A percentile compares a stretch with the other conserved stretches of the same genome.
Evolutionary conservation across 2,797 vertebrate species (phyloP).

Genomic region (Hyperoplus immaculatus): DNA sequence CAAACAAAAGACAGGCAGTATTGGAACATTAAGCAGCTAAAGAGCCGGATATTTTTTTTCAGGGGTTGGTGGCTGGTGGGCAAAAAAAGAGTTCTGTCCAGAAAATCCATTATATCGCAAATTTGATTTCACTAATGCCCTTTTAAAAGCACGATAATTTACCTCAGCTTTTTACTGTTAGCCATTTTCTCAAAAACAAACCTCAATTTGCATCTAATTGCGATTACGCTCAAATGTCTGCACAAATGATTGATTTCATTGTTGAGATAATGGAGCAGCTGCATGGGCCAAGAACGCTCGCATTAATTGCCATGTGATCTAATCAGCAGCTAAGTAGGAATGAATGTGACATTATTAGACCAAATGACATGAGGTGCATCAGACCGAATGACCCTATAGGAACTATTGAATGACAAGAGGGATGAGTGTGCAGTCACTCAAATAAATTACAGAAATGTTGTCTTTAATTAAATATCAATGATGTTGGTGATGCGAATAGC

Average conservation of each 20-base stretch:
- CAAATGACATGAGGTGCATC: slow-evolving; percentile 27
- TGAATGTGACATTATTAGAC: slow-evolving; percentile 48
- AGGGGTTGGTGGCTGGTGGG: background rate
- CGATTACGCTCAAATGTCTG: background rate
- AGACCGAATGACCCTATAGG: slow-evolving; percentile 16
- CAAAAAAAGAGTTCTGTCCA: background rate
- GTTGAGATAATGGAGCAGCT: slow-evolving; percentile 29
- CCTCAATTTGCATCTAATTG: background rate
- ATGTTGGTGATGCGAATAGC: background rate
- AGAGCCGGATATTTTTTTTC: background rate
- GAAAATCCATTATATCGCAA: no score
- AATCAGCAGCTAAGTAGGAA: slow-evolving; percentile 34
- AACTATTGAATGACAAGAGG: slow-evolving; percentile 11
- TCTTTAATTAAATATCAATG: slow-evolving; percentile 1
- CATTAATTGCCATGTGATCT: slow-evolving; percentile 3
- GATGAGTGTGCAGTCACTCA: background rate
- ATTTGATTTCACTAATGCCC: background rate
- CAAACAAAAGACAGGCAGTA: background rate
- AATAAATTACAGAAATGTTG: slow-evolving; percentile 12
- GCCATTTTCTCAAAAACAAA: slow-evolving; percentile 1
- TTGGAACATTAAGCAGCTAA: background rate
- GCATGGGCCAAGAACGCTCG: slow-evolving; percentile 4
- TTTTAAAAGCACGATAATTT: background rate
- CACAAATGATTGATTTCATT: background rate
- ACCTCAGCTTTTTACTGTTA: background rate